These are phyloP conservation scores for Prochilodus magdalenae DNA, from an alignment of 2,113 vertebrate species.

Conservation along the genomic window DNA sequence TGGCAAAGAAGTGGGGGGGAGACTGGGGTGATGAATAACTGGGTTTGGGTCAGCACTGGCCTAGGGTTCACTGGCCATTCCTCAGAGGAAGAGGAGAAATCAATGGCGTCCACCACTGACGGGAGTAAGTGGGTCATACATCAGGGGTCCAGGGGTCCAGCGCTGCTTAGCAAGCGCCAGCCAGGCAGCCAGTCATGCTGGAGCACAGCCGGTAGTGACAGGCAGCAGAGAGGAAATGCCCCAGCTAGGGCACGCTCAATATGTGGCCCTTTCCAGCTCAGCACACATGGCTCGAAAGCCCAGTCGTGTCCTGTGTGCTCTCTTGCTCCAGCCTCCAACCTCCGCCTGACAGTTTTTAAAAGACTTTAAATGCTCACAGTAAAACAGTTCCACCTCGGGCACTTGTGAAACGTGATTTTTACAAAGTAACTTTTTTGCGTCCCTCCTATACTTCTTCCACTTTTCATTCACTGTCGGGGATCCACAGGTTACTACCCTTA, in stretches of 20 bases:
- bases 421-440: conserved; percentile 34
- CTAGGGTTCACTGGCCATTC: conserved; percentile 58
- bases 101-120: conserved; percentile 58
- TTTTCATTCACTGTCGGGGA: conserved; percentile 59
- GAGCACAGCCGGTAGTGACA: conserved; percentile 53
- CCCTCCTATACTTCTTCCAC: conserved; percentile 39
- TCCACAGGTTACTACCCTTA: conserved; percentile 77
- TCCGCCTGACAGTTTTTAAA: conserved; percentile 27
- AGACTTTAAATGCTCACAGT: neutral
- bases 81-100: conserved; percentile 57
- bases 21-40: conserved; percentile 50
- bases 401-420: conserved; percentile 34
- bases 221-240: conserved; percentile 48
- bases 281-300: conserved; percentile 11
- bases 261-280: conserved; percentile 39
- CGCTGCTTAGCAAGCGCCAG: conserved; percentile 46
- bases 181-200: conserved; percentile 32
- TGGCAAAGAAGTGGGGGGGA: neutral
- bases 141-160: conserved; percentile 53
- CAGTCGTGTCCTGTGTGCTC: neutral
- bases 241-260: conserved; percentile 39
- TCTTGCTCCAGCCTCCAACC: conserved; percentile 4
- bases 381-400: neutral
- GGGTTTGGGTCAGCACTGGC: conserved; percentile 50
- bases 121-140: conserved; percentile 60